phyloP scores from a whole-genome alignment of 2,113 vertebrate species.

The Oncorhynchus keta region DNA sequence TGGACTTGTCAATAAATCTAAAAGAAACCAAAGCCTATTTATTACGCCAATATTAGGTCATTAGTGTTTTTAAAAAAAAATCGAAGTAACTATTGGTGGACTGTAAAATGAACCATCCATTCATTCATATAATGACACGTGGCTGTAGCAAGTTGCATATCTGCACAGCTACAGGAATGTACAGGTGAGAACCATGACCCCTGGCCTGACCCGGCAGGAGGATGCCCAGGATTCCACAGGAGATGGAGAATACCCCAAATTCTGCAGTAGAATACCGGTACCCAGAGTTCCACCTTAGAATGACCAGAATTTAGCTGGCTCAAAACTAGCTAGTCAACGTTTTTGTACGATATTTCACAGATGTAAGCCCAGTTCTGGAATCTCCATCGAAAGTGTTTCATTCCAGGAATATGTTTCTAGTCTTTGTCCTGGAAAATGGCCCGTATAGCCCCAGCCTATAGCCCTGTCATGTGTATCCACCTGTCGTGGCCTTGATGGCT shows the following conservation, averaged over 20 bases:
- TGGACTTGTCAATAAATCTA: no score
- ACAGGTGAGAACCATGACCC: constrained; percentile 44
- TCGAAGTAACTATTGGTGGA: no score
- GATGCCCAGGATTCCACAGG: not conserved
- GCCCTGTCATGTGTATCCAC: not conserved
- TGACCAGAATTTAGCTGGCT: constrained; percentile 12
- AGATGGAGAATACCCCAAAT: no score
- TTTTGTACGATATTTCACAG: no score
- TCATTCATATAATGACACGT: no score
- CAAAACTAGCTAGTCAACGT: no score
- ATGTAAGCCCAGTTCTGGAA: not conserved
- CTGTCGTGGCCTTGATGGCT: not conserved
- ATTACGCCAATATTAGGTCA: no score
- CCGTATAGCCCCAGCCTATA: not conserved
- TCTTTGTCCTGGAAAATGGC: not conserved
- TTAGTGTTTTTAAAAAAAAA: no score
- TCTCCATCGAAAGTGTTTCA: not conserved
- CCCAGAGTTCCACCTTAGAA: not conserved
- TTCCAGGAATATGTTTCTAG: not conserved
- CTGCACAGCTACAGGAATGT: constrained; percentile 17
- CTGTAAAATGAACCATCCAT: no score
- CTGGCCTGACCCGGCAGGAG: constrained; percentile 11
- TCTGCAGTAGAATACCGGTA: not conserved
- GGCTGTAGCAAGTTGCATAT: not conserved
- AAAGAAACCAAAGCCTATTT: no score